Conservation (phyloP, 2,113 vertebrate genomes). For the Paraplagusia blochii region DNA sequence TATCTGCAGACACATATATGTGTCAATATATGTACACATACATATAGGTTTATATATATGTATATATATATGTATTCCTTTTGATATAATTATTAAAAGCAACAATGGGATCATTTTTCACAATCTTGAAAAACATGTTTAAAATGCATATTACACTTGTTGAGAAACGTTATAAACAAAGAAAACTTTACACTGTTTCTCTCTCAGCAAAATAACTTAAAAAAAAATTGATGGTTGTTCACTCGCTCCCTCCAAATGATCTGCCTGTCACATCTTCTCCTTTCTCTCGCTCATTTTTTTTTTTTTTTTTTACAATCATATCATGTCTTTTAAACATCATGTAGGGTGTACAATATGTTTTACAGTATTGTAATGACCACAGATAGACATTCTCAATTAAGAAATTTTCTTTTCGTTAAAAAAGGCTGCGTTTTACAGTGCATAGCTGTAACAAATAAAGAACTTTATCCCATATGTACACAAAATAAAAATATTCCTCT, state of each 20-base stretch:
- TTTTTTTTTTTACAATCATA: conserved; percentile 87
- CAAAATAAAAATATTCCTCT: conserved; percentile 98
- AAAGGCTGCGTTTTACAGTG: conserved; percentile 99
- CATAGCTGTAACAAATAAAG: conserved; percentile 99
- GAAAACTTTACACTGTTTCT: conserved; percentile 72
- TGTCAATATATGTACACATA: too few species aligned
- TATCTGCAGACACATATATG: neutral
- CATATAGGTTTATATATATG: conserved; percentile 24
- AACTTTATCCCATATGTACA: conserved; percentile 94
- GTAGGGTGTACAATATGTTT: conserved; percentile 92
- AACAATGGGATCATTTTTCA: conserved; percentile 62
- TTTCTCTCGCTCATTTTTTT: conserved; percentile 16
- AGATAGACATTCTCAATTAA: conserved; percentile 96
- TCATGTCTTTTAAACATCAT: conserved; percentile 89
- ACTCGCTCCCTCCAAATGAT: conserved; percentile 70
- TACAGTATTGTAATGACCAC: conserved; percentile 87
- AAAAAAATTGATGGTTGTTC: conserved; percentile 73
- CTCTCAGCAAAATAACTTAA: conserved; percentile 65
- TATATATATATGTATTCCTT: conserved; percentile 55
- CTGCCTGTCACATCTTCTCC: conserved; percentile 63
- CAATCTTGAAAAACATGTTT: conserved; percentile 75
- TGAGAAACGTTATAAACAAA: conserved; percentile 70
- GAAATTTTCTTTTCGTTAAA: conserved; percentile 90
- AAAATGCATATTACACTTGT: conserved; percentile 75
- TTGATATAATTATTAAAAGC: conserved; percentile 77